Conservation (phyloP, 2,888 invertebrate species). For the Daptonema setosum region DNA sequence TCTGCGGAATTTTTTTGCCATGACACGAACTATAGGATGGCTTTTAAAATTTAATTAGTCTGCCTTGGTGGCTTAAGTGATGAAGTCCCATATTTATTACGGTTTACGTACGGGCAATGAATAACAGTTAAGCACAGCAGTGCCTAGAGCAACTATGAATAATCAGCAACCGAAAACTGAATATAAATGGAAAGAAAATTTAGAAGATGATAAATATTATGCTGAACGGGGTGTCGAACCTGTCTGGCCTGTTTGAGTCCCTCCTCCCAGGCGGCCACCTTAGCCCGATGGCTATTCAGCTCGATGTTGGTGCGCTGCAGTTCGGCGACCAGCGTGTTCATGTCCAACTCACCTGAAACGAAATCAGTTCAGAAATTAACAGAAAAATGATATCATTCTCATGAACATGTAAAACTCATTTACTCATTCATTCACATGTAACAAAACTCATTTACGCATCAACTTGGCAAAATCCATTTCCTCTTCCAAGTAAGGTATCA, state of each 20-base stretch:
- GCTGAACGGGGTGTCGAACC: neutral
- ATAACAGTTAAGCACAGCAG: no score
- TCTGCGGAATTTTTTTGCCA: no score
- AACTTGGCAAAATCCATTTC: no score
- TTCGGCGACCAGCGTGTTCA: neutral
- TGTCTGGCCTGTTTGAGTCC: constrained; percentile 12
- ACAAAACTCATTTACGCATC: no score
- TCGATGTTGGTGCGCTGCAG: constrained; percentile 3
- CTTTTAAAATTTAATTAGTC: no score
- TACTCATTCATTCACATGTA: no score
- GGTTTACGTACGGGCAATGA: no score
- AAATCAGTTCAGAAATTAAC: neutral
- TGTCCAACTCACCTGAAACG: neutral
- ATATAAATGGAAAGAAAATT: neutral
- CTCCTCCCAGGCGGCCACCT: constrained; percentile 11
- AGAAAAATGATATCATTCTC: neutral
- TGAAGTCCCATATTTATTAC: no score
- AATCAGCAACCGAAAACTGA: neutral
- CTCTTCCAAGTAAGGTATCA: no score
- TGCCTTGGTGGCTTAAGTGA: no score
- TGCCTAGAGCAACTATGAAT: neutral
- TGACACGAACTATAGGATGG: no score
- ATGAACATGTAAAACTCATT: no score
- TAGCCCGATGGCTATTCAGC: constrained; percentile 1
- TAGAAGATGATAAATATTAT: neutral